These are phyloP conservation scores for Drosophila tropicalis DNA, from an alignment of 1,140 invertebrate species.

Conservation along the genomic window DNA sequence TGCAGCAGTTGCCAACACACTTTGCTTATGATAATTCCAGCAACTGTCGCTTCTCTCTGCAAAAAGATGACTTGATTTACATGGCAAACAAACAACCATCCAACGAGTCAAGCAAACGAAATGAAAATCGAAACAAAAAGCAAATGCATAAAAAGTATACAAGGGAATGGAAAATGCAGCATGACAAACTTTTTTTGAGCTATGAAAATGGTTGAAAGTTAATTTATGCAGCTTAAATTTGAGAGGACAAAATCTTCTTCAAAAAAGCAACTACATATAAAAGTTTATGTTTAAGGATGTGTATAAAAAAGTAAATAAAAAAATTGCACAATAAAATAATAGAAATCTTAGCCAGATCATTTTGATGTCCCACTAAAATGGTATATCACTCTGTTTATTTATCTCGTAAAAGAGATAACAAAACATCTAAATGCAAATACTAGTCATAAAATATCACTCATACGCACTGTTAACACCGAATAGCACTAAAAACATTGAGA, in stretches of 20 bases:
- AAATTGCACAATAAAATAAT: neutral
- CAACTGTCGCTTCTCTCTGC: constrained; percentile 19
- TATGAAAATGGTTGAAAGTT: constrained; percentile 1
- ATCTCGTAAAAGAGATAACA: constrained; percentile 29
- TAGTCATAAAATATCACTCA: constrained; percentile 55
- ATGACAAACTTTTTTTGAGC: constrained; percentile 9
- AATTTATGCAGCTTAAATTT: neutral
- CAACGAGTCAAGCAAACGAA: neutral
- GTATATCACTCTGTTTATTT: neutral
- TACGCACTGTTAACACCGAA: constrained; percentile 42
- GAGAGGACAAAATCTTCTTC: neutral
- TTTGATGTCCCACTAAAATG: neutral
- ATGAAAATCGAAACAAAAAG: neutral
- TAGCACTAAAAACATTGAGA: constrained; percentile 26
- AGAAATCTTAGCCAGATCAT: neutral
- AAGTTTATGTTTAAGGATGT: neutral
- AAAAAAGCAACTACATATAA: neutral
- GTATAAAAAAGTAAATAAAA: neutral
- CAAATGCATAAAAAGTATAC: neutral
- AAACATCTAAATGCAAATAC: constrained; percentile 45
- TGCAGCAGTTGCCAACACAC: constrained; percentile 57
- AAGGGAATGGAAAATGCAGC: constrained; percentile 18
- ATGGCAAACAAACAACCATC: constrained; percentile 27
- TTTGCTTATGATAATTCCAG: constrained; percentile 71
- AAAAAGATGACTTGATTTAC: constrained; percentile 46